Percentiles rank a stretch among this genome's conserved stretches.
Conservation (phyloP, 2,113 vertebrate genomes). For the Passer domesticus region DNA sequence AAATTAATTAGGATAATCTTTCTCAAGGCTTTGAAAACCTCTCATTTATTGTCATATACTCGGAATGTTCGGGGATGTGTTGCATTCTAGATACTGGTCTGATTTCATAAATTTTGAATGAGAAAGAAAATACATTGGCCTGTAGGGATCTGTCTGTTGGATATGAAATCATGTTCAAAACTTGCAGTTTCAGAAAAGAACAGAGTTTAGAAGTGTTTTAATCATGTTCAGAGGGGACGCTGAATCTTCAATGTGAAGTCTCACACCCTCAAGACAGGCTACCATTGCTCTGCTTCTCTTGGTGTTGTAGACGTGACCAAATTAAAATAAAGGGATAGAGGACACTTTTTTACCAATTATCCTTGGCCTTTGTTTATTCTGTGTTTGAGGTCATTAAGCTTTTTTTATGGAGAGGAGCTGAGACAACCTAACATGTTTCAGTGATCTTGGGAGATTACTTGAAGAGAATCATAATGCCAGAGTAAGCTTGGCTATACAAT, state of each 20-base stretch:
- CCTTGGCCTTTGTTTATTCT: neutral
- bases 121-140: neutral
- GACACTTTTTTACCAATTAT: neutral
- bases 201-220: neutral
- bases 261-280: neutral
- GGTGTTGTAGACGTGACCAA: neutral
- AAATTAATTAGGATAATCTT: neutral
- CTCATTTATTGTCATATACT: neutral
- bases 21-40: neutral
- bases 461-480: neutral
- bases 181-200: neutral
- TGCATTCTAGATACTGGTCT: neutral
- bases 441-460: neutral
- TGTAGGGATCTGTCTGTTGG: neutral
- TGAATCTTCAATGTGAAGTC: neutral
- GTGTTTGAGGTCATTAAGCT: neutral
- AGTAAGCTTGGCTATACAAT: neutral
- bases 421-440: neutral
- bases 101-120: neutral
- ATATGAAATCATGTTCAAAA: neutral
- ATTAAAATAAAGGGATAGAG: neutral
- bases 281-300: neutral
- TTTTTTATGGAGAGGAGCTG: neutral
- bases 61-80: neutral
- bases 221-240: neutral